phyloP scores from a whole-genome alignment of 1,140 invertebrate genomes.

The Yoshiicerus persimilis region DNA sequence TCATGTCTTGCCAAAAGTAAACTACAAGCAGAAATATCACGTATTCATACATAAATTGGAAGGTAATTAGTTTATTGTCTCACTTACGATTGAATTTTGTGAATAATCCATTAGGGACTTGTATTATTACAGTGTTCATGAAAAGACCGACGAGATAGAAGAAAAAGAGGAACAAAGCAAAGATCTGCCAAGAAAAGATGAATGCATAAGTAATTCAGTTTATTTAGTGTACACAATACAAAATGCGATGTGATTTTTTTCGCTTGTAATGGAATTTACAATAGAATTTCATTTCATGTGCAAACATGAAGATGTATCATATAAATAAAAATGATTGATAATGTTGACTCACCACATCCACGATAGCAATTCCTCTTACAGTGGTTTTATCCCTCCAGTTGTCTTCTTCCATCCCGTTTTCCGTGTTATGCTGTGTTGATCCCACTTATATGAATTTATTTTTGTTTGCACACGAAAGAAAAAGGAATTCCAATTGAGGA shows the following conservation, averaged over 20 bases:
- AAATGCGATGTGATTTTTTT: background rate
- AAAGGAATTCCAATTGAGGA: background rate
- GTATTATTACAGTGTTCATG: background rate
- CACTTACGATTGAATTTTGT: conserved; percentile 28
- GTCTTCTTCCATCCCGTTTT: conserved; percentile 22
- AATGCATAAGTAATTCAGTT: background rate
- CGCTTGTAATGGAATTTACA: background rate
- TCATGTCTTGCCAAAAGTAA: too few species aligned
- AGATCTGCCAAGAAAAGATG: background rate
- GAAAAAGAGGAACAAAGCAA: conserved; percentile 17
- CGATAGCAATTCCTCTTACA: background rate
- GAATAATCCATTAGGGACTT: conserved; percentile 26
- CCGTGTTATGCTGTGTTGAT: background rate
- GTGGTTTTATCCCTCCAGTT: conserved; percentile 28
- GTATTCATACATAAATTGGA: too few species aligned
- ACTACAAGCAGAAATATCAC: too few species aligned
- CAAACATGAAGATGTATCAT: background rate
- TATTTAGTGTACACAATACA: background rate
- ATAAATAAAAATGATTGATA: background rate
- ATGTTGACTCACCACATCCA: conserved; percentile 16
- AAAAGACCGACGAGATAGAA: conserved; percentile 28
- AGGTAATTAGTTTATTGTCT: background rate
- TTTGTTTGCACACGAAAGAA: background rate
- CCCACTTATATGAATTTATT: background rate
- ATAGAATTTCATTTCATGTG: background rate